phyloP scores from a whole-genome alignment of 2,113 vertebrate species.

The Hydropotes inermis region DNA sequence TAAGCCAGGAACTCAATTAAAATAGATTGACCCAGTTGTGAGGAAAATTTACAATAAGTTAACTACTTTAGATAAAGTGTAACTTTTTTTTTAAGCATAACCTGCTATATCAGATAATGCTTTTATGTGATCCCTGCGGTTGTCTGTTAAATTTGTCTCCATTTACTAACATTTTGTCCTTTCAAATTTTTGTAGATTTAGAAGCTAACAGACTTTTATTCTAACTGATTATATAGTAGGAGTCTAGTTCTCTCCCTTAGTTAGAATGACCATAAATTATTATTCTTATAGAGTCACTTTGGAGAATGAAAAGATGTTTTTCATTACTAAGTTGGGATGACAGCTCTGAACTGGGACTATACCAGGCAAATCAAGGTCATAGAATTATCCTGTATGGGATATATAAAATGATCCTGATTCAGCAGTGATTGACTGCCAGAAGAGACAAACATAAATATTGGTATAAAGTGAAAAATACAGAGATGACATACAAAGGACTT shows the following conservation, averaged over 20 bases:
- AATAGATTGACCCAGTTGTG: background rate
- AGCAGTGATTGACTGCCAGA: background rate
- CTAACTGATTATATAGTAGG: background rate
- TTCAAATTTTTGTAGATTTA: background rate
- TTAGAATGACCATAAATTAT: background rate
- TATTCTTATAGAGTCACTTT: background rate
- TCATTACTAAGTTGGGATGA: background rate
- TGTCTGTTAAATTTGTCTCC: background rate
- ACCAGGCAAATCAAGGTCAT: background rate
- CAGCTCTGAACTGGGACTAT: background rate
- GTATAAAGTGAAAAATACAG: slow-evolving; percentile 5
- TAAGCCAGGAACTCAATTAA: background rate
- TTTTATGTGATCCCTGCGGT: background rate
- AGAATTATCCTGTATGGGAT: background rate
- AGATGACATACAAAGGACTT: background rate
- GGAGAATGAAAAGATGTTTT: background rate
- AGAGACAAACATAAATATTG: background rate
- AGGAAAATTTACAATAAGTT: background rate
- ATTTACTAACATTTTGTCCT: background rate
- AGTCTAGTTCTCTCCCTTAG: background rate
- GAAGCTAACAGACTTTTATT: background rate
- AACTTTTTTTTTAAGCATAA: background rate
- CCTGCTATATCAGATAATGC: background rate
- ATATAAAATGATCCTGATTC: background rate
- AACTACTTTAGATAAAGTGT: background rate